A percentile compares a stretch with the other conserved stretches of the same genome.
Evolutionary conservation across 2,888 invertebrate genomes (phyloP).

Genomic region (Bibio marci): DNA sequence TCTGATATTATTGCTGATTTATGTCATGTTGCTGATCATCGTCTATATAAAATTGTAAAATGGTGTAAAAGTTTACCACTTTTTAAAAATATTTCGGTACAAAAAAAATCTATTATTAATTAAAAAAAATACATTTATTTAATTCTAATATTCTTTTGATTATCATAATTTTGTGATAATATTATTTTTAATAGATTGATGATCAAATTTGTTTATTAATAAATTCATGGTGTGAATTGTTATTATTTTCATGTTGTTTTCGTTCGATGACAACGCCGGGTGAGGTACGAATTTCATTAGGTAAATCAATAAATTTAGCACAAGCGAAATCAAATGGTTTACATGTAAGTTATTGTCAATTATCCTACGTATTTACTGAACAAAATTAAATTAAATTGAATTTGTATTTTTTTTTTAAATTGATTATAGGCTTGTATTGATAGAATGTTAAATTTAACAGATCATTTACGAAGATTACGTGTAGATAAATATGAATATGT

Average conservation of each 20-base stretch:
- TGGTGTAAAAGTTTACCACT: conserved; percentile 96
- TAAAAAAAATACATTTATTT: not conserved
- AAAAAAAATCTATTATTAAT: conserved; percentile 16
- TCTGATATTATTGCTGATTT: conserved; percentile 77
- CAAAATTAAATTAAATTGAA: too few species aligned
- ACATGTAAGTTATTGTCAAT: conserved; percentile 30
- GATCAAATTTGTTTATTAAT: conserved; percentile 94
- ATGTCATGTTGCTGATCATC: conserved; percentile 87
- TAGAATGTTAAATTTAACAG: conserved; percentile 86
- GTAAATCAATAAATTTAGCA: conserved; percentile 26
- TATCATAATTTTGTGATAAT: too few species aligned
- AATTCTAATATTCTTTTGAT: not conserved
- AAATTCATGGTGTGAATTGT: conserved; percentile 92
- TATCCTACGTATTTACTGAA: not conserved
- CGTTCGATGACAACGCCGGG: conserved; percentile 82
- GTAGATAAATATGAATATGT: conserved; percentile 94
- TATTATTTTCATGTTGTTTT: conserved; percentile 86
- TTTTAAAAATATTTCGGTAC: conserved; percentile 87
- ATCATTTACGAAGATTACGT: conserved; percentile 72
- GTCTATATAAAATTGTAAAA: conserved; percentile 92
- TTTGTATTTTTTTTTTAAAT: conserved; percentile 5
- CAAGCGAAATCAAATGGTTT: conserved; percentile 30
- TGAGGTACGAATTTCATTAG: conserved; percentile 54
- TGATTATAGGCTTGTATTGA: conserved; percentile 58
- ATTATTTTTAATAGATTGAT: conserved; percentile 62